Evolutionary conservation across 2,797 vertebrate genomes (phyloP).

Genomic region (Hippoglossus hippoglossus): DNA sequence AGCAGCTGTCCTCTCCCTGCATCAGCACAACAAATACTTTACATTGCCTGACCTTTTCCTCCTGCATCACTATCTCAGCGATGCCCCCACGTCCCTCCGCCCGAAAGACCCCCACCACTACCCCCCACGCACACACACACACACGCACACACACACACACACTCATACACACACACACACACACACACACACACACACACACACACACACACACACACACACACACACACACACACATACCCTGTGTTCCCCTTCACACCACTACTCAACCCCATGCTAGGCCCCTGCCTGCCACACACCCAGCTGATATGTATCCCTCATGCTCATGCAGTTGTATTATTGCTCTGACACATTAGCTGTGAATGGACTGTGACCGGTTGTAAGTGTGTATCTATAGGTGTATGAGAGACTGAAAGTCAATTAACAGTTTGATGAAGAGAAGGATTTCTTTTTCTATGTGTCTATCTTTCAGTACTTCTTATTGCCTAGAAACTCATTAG

Average conservation of each 20-base stretch:
- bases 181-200: slow-evolving; percentile 19
- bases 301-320: slow-evolving; percentile 74
- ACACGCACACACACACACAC: too few species aligned
- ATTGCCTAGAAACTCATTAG: too few species aligned
- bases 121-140: too few species aligned
- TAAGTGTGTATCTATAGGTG: slow-evolving; percentile 31
- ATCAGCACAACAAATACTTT: slow-evolving; percentile 90
- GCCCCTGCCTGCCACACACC: slow-evolving; percentile 68
- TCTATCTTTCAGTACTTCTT: not conserved
- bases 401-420: slow-evolving; percentile 21
- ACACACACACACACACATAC: slow-evolving; percentile 12
- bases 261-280: slow-evolving; percentile 65
- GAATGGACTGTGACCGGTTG: slow-evolving; percentile 57
- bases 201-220: slow-evolving; percentile 9
- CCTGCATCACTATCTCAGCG: slow-evolving; percentile 80
- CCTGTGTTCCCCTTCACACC: slow-evolving; percentile 61
- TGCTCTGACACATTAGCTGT: slow-evolving; percentile 72
- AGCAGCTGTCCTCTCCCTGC: slow-evolving; percentile 88
- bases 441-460: not conserved
- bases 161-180: slow-evolving; percentile 1
- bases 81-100: slow-evolving; percentile 54
- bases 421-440: not conserved
- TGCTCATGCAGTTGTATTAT: slow-evolving; percentile 72
- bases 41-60: slow-evolving; percentile 88
- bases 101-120: slow-evolving; percentile 33